A percentile compares a stretch with the other conserved stretches of the same genome.
phyloP scores from a whole-genome alignment of 2,113 vertebrate genomes.

The Syngnathoides biaculeatus region DNA sequence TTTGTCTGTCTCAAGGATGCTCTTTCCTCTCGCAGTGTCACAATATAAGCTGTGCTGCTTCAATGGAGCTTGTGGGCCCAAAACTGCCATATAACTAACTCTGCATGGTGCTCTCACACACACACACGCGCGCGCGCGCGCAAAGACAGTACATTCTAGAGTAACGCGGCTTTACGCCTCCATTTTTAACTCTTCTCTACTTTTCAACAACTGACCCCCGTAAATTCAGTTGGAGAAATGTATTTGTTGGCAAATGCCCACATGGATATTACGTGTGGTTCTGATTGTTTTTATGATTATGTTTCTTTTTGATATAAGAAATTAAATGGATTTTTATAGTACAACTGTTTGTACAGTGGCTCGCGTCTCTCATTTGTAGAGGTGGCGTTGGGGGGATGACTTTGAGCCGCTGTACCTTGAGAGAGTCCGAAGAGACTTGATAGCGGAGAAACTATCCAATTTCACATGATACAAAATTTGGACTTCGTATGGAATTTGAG shows the following conservation, averaged over 20 bases:
- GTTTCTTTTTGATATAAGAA: constrained; percentile 73
- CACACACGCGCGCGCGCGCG: constrained; percentile 15
- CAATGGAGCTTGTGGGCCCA: constrained; percentile 46
- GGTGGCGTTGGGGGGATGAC: constrained; percentile 44
- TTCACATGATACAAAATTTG: too few species aligned
- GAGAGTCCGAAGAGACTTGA: too few species aligned
- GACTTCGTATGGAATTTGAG: too few species aligned
- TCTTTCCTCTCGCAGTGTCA: constrained; percentile 22
- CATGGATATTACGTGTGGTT: constrained; percentile 56
- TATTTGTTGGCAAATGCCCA: constrained; percentile 58
- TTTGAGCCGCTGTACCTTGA: too few species aligned
- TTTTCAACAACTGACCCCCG: constrained; percentile 30
- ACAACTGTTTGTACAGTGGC: constrained; percentile 72
- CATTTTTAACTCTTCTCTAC: constrained; percentile 39
- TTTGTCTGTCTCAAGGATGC: constrained; percentile 40
- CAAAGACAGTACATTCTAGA: constrained; percentile 24
- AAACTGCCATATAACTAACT: constrained; percentile 58
- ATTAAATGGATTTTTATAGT: constrained; percentile 83
- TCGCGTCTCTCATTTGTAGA: constrained; percentile 75
- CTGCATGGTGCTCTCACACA: constrained; percentile 60
- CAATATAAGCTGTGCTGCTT: constrained; percentile 58
- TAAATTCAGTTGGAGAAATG: constrained; percentile 54
- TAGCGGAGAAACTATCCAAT: too few species aligned
- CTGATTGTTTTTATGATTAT: constrained; percentile 67
- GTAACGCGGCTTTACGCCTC: constrained; percentile 38